Conservation (phyloP, 1,140 invertebrate species). For the Antheraea pernyi region DNA sequence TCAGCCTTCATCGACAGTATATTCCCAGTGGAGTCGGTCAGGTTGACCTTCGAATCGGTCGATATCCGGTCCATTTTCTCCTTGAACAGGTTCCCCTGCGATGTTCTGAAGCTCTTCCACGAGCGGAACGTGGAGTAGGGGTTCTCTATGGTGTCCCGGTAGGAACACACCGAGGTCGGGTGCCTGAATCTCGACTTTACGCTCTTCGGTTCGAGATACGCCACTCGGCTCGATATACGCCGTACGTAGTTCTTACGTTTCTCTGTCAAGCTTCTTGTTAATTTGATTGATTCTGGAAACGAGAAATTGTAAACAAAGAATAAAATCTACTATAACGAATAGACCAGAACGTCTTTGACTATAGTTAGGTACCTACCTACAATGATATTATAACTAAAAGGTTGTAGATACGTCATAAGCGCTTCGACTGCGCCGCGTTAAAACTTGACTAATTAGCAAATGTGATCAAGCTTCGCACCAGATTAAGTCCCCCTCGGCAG, state of each 20-base stretch:
- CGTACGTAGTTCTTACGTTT: slow-evolving; percentile 82
- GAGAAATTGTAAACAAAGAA: no score
- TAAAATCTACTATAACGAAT: no score
- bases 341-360: no score
- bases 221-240: slow-evolving; percentile 74
- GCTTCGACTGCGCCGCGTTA: no score
- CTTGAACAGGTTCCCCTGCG: slow-evolving; percentile 49
- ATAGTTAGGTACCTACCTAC: no score
- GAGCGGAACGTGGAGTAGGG: slow-evolving; percentile 63
- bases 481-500: no score
- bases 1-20: slow-evolving; percentile 39
- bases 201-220: slow-evolving; percentile 54
- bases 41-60: slow-evolving; percentile 56
- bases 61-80: slow-evolving; percentile 46
- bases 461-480: no score
- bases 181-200: slow-evolving; percentile 50
- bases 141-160: slow-evolving; percentile 59
- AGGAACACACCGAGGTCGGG: slow-evolving; percentile 65
- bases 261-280: slow-evolving; percentile 78
- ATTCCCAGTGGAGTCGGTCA: slow-evolving; percentile 56
- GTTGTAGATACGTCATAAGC: no score
- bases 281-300: slow-evolving; percentile 69
- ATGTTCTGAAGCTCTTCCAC: slow-evolving; percentile 66
- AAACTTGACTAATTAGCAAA: no score
- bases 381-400: no score